Evolutionary conservation across 2,113 vertebrate species (phyloP), one percentile per base, ranked within the genome.

Genomic region (Dromiciops gliroides): DNA sequence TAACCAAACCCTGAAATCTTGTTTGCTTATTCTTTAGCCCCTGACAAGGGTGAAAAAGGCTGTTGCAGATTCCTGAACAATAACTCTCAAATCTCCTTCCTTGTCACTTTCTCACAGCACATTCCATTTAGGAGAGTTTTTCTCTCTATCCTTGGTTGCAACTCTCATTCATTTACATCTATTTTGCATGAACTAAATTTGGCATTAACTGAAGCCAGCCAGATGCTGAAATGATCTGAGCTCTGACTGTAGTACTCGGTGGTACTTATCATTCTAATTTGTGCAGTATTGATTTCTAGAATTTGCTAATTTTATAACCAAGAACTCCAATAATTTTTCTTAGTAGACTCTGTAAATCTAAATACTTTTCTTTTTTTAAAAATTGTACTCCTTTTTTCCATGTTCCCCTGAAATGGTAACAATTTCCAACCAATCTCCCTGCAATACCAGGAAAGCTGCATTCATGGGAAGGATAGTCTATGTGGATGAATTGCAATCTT

Each of bases 161-260:
- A 96, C 51, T 96, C 89, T 96, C 92, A 97, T 96, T 98, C 91
- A 98, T 97, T 97, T 97, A 95, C 90, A 97, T 96, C 93, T 97
- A 96, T 97, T 98, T 98, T 98, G 95, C 96, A 97, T 96, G 93
- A 97, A 96, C 88, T 95, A 97, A 96, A 98, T 96, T 97, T 97
- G 97, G 91, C 96, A 96, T 50, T 97, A 97, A 96, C 88, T 93
- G 49, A 60, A 98, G 95, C 1, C 97, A 96, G 97, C 89, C 95
- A 98, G 97, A 98, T 97, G 94, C 51, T 97, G 95, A 95, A 96
- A 93, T 91, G 93, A 98, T 97, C 47, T 93, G 94, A 94, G 90
- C 91, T 88, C 92, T 96, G 92, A 95, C 91, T 94, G 91, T 0
- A 47, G 83, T 51, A 48, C 95, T 97, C 60, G n/a, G n/a, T 90